Evolutionary conservation across 2,113 vertebrate species (phyloP).

Genomic region (Hyla sarda): DNA sequence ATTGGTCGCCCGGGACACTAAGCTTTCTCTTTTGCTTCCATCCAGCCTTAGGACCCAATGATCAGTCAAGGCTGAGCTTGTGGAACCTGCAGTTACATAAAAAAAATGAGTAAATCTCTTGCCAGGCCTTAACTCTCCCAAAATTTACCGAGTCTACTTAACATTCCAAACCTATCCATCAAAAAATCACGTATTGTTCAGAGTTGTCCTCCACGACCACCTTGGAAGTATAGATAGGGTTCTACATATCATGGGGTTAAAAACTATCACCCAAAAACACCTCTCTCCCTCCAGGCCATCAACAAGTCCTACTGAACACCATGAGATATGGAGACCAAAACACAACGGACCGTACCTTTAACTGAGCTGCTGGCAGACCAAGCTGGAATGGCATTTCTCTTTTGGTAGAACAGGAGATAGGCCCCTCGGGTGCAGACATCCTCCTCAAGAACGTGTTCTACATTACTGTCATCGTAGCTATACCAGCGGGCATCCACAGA

Average conservation of each 20-base stretch:
- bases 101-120: not conserved
- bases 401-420: slow-evolving; percentile 96
- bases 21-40: slow-evolving; percentile 70
- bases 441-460: slow-evolving; percentile 81
- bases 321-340: not conserved
- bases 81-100: slow-evolving; percentile 75
- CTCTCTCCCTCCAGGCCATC: not conserved
- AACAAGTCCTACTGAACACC: not conserved
- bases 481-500: slow-evolving; percentile 92
- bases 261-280: not conserved
- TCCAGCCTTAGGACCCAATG: slow-evolving; percentile 86
- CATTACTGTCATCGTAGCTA: slow-evolving; percentile 89
- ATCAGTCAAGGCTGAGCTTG: slow-evolving; percentile 81
- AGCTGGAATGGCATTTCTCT: slow-evolving; percentile 79
- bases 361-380: slow-evolving; percentile 85
- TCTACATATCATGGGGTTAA: not conserved
- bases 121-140: not conserved
- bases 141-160: not conserved
- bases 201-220: not conserved
- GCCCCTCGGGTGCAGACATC: slow-evolving; percentile 87
- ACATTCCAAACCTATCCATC: not conserved
- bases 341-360: slow-evolving; percentile 72
- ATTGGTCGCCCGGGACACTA: slow-evolving; percentile 73
- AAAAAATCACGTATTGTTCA: not conserved
- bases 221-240: not conserved